Conservation (phyloP, 2,888 invertebrate species). For the Gymnosoma rotundatum region DNA sequence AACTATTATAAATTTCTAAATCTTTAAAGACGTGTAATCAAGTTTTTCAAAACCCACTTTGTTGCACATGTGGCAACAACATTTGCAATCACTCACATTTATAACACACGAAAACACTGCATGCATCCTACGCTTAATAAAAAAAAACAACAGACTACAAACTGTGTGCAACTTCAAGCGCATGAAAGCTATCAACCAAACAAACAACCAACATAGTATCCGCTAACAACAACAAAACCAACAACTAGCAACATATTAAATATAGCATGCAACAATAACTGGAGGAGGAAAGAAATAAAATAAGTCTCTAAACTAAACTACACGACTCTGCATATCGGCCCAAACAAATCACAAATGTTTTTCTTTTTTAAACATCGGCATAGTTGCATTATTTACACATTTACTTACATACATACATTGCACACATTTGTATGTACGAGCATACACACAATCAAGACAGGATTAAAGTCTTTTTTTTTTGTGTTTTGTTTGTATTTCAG, state of each 20-base stretch:
- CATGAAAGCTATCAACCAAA: constrained; percentile 28
- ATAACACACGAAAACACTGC: background rate
- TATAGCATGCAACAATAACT: constrained; percentile 8
- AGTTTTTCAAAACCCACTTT: constrained; percentile 57
- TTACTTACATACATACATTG: background rate
- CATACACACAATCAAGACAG: constrained; percentile 46
- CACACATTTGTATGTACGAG: background rate
- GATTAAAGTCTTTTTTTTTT: constrained; percentile 52
- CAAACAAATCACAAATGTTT: constrained; percentile 30
- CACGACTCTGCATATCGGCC: background rate
- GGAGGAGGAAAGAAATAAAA: constrained; percentile 32
- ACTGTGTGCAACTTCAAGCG: constrained; percentile 41
- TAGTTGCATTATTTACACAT: no score
- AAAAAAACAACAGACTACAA: constrained; percentile 10
- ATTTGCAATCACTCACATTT: constrained; percentile 46
- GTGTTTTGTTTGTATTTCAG: constrained; percentile 37
- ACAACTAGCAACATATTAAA: constrained; percentile 4
- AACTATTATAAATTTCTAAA: constrained; percentile 54
- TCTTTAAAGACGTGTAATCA: constrained; percentile 48
- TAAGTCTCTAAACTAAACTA: constrained; percentile 7
- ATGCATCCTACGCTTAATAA: constrained; percentile 50
- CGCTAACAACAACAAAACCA: constrained; percentile 52
- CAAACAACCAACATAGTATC: constrained; percentile 26
- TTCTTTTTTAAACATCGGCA: no score
- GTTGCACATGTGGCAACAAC: constrained; percentile 60